phyloP scores from a whole-genome alignment of 2,888 invertebrate genomes.

The Cephus nigrinus region DNA sequence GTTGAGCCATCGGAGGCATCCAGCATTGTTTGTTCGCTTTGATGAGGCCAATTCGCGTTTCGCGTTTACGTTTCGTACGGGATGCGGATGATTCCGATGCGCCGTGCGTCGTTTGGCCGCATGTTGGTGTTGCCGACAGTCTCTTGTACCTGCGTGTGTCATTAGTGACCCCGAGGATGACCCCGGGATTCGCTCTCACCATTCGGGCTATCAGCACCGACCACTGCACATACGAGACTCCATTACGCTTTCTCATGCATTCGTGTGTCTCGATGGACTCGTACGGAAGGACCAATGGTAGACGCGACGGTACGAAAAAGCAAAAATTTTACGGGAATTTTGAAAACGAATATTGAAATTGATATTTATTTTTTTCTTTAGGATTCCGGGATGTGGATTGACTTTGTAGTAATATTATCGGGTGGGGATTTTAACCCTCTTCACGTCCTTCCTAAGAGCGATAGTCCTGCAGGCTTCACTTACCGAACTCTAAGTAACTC shows the following conservation, averaged over 20 bases:
- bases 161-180: constrained; percentile 61
- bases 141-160: constrained; percentile 53
- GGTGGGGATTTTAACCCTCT: not conserved
- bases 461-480: constrained; percentile 37
- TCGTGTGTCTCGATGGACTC: not conserved
- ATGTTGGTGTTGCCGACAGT: constrained; percentile 20
- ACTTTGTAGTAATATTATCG: not conserved
- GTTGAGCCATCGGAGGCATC: constrained; percentile 62
- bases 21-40: constrained; percentile 65
- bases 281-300: not conserved
- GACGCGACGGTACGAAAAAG: not conserved
- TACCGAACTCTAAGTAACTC: constrained; percentile 49
- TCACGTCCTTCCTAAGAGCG: constrained; percentile 14
- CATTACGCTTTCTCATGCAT: constrained; percentile 29
- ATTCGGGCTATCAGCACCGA: constrained; percentile 54
- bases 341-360: not conserved
- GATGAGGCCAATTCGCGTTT: constrained; percentile 65
- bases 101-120: constrained; percentile 15
- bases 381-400: not conserved
- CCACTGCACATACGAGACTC: constrained; percentile 46
- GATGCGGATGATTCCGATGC: constrained; percentile 25
- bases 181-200: constrained; percentile 57
- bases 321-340: not conserved
- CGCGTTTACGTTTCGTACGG: constrained; percentile 42
- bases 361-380: not conserved